These are phyloP conservation scores for Nanorana parkeri DNA, from an alignment of 2,113 vertebrate species.

Conservation along the genomic window DNA sequence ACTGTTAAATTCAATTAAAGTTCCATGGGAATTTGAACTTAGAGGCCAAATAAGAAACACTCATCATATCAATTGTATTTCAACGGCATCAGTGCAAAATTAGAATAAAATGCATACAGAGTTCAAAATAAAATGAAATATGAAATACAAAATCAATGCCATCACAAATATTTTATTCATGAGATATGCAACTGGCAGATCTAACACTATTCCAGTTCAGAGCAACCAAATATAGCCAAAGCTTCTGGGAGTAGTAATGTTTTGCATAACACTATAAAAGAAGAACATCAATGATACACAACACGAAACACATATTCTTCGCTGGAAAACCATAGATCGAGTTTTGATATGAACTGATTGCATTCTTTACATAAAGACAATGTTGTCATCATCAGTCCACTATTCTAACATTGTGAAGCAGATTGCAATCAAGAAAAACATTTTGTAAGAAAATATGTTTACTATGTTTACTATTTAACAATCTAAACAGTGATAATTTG, in stretches of 20 bases:
- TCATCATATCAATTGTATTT: conserved; percentile 48
- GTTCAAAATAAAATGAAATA: conserved; percentile 48
- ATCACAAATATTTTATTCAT: conserved; percentile 48
- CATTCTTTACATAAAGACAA: not conserved
- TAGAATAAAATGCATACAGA: conserved; percentile 53
- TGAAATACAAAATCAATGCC: conserved; percentile 47
- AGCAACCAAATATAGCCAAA: conserved; percentile 48
- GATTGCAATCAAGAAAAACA: not conserved
- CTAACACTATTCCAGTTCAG: conserved; percentile 40
- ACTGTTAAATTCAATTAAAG: conserved; percentile 51
- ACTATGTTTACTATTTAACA: too few species aligned
- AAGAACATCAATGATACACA: conserved; percentile 37
- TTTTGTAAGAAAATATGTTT: too few species aligned
- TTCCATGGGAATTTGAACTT: conserved; percentile 42
- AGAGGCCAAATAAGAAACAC: conserved; percentile 43
- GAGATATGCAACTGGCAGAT: conserved; percentile 21
- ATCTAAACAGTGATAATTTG: too few species aligned
- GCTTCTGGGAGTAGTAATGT: conserved; percentile 38
- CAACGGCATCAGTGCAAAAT: conserved; percentile 31
- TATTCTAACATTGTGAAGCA: not conserved
- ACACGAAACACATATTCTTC: conserved; percentile 30
- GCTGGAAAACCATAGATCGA: conserved; percentile 7
- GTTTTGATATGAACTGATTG: not conserved
- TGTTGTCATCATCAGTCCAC: conserved; percentile 3
- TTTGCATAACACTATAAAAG: conserved; percentile 41